Conservation (phyloP, 2,888 invertebrate species). For the Teinopalpus imperialis region DNA sequence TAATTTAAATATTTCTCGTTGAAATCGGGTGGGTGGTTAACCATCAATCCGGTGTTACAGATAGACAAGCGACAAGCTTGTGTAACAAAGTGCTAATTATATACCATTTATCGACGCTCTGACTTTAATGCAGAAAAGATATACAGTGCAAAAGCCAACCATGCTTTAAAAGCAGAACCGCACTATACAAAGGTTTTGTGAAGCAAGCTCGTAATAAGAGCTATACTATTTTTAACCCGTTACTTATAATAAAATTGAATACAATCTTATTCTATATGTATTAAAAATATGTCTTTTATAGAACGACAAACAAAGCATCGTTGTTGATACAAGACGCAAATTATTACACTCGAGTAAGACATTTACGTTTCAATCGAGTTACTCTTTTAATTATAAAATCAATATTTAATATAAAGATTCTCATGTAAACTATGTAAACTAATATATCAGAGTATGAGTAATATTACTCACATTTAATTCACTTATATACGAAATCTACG, state of each 20-base stretch:
- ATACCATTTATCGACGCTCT: slow-evolving; percentile 46
- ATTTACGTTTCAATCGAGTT: too few species aligned
- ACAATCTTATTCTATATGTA: too few species aligned
- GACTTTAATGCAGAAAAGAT: slow-evolving; percentile 12
- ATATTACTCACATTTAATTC: too few species aligned
- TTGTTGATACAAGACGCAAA: too few species aligned
- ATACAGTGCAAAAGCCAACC: slow-evolving; percentile 31
- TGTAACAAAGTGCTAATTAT: slow-evolving; percentile 49
- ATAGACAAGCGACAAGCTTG: slow-evolving; percentile 33
- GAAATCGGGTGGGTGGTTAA: slow-evolving; percentile 53
- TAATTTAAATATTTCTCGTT: slow-evolving; percentile 62
- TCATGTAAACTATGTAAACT: too few species aligned
- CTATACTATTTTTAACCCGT: not conserved
- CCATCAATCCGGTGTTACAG: slow-evolving; percentile 52
- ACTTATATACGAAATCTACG: too few species aligned
- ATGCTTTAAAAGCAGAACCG: slow-evolving; percentile 27
- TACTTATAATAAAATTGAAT: not conserved
- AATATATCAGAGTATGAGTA: too few species aligned
- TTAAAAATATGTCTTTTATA: too few species aligned
- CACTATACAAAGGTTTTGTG: slow-evolving; percentile 2
- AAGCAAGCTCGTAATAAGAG: not conserved
- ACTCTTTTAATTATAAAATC: too few species aligned
- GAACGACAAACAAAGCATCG: too few species aligned
- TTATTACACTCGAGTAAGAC: too few species aligned
- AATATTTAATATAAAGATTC: too few species aligned